A percentile compares a stretch with the other conserved stretches of the same genome.
phyloP scores from a whole-genome alignment of 2,888 invertebrate genomes.

The Ochropleura leucogaster region DNA sequence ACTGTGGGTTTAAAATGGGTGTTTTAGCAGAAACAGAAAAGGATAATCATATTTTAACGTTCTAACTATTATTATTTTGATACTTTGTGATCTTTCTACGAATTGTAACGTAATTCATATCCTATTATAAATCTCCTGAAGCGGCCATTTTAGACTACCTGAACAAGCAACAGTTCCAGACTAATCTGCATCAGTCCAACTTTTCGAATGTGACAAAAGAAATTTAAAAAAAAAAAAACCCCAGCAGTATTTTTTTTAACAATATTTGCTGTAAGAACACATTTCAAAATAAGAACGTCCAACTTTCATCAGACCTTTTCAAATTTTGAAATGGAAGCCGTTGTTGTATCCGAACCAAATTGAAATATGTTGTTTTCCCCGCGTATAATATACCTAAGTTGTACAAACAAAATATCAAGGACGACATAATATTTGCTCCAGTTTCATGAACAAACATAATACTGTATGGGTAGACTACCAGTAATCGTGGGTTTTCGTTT shows the following conservation, averaged over 20 bases:
- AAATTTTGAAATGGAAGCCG: not conserved
- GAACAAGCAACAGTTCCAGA: not conserved
- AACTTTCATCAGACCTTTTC: not conserved
- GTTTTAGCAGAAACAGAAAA: too few relatives aligned
- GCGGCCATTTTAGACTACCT: too few relatives aligned
- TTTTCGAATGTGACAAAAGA: not conserved
- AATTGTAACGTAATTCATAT: too few relatives aligned
- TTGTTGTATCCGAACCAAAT: slow-evolving; percentile 10
- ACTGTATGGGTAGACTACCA: not conserved
- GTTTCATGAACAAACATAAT: slow-evolving; percentile 30
- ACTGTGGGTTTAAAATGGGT: too few relatives aligned
- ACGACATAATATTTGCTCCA: slow-evolving; percentile 22
- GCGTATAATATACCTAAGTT: slow-evolving; percentile 1
- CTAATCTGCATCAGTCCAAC: not conserved
- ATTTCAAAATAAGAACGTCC: not conserved
- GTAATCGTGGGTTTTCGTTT: slow-evolving; percentile 5
- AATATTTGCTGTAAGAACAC: not conserved
- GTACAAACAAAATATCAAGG: slow-evolving; percentile 41
- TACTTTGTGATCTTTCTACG: too few relatives aligned
- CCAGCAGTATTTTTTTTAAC: not conserved
- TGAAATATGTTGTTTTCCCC: slow-evolving; percentile 27
- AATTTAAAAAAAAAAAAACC: too few relatives aligned
- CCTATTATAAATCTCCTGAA: too few relatives aligned
- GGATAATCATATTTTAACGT: too few relatives aligned
- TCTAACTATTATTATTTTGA: too few relatives aligned